These are phyloP conservation scores for Dendrolimus kikuchii DNA, from an alignment of 1,140 invertebrate species.

Conservation along the genomic window DNA sequence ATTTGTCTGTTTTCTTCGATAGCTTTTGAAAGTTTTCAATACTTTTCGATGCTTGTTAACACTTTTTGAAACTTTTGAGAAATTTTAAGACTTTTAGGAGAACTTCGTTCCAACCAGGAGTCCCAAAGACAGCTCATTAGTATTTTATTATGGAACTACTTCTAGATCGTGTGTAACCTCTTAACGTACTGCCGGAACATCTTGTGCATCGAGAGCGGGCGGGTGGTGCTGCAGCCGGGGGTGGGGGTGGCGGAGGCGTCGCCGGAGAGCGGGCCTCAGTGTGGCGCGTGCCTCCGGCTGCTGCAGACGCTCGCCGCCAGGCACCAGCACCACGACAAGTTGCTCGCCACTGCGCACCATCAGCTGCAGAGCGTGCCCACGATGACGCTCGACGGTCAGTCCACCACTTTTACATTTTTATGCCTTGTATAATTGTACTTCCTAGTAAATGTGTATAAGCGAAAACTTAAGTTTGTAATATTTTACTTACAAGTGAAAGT, in stretches of 20 bases:
- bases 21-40: too few species aligned
- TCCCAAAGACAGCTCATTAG: too few species aligned
- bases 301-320: slow-evolving; percentile 24
- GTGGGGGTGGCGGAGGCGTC: slow-evolving; percentile 13
- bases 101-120: too few species aligned
- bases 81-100: too few species aligned
- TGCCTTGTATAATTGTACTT: not conserved
- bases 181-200: slow-evolving; percentile 78
- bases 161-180: slow-evolving; percentile 78
- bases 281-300: slow-evolving; percentile 17
- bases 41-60: too few species aligned
- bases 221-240: slow-evolving; percentile 58
- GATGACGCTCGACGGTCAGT: slow-evolving; percentile 38
- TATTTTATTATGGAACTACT: not conserved
- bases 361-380: slow-evolving; percentile 38
- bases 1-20: too few species aligned
- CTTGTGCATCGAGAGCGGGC: slow-evolving; percentile 68
- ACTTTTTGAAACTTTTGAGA: too few species aligned
- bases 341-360: slow-evolving; percentile 34
- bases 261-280: slow-evolving; percentile 34
- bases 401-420: not conserved
- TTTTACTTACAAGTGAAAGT: not conserved
- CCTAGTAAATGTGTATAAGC: not conserved
- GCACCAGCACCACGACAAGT: slow-evolving; percentile 28
- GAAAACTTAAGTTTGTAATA: not conserved